These are phyloP conservation scores for Phyllotis vaccarum DNA, from an alignment of 2,797 vertebrate species.

Conservation along the genomic window DNA sequence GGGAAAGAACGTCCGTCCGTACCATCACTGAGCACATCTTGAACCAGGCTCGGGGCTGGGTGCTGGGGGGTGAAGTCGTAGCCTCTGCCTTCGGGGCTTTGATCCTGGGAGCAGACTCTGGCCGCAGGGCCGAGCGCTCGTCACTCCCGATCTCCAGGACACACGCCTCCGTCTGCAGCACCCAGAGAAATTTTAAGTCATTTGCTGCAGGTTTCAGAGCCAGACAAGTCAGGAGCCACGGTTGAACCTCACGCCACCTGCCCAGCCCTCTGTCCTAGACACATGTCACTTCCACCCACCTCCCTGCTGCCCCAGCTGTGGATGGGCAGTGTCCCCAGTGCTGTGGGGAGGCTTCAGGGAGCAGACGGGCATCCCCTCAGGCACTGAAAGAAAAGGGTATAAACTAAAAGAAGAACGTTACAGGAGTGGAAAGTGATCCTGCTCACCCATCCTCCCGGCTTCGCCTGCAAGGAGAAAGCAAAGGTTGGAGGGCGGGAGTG, in stretches of 20 bases:
- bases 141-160: not conserved
- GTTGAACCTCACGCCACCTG: not conserved
- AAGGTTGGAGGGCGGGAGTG: conserved; percentile 42
- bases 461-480: conserved; percentile 85
- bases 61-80: not conserved
- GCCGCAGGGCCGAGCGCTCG: not conserved
- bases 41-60: conserved; percentile 61
- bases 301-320: conserved; percentile 33
- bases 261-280: not conserved
- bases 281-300: not conserved
- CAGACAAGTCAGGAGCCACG: conserved; percentile 27
- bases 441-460: not conserved
- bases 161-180: conserved; percentile 13
- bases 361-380: conserved; percentile 58
- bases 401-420: conserved; percentile 81
- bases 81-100: conserved; percentile 14
- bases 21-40: conserved; percentile 68
- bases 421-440: conserved; percentile 55
- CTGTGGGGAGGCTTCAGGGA: conserved; percentile 79
- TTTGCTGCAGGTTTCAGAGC: conserved; percentile 54
- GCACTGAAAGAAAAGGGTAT: conserved; percentile 84
- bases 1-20: not conserved
- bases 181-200: conserved; percentile 48
- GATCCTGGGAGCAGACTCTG: not conserved
- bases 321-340: conserved; percentile 78